Evolutionary conservation across 1,140 invertebrate species (phyloP), one percentile per base, ranked within the genome.

Genomic region (Pseudomyrmex pallidus): DNA sequence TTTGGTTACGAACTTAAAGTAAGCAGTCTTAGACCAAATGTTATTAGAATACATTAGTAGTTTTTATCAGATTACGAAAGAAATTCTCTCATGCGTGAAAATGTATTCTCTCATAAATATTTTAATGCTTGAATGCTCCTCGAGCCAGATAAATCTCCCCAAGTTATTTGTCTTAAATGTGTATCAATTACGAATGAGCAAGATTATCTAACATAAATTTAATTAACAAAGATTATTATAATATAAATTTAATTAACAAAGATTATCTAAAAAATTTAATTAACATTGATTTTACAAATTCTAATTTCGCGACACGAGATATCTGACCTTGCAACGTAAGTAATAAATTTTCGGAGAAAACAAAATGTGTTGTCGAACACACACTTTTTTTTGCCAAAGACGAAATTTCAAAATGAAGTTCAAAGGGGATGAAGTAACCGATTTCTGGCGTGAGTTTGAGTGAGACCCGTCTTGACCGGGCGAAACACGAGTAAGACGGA

Each of bases 391-490:
- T 35, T 35, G 35, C 4, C 48, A 2, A 54, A 20, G 74, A 44
- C 12, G n/a, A 15, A n/a, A 67, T 74, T 74, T 62, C 48, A n/a
- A 10, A 80, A n/a, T 72, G 74, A 20, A 86, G 78, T 76, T 12
- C n/a, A 20, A 74, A 25, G 59, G 78, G 85, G 85, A 74, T 80
- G 82, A 84, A 82, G 35, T 50, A 52, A 56, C 78, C 63, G 68
- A 87, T 87, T 70, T 44, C 52, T 44, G 44, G 17, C 56, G 72
- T 22, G 57, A 82, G 50, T 46, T 68, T 73, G 20, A 54, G 3
- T 54, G 44, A 13, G 52, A 15, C 35, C 22, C 84, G 62, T 50
- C 72, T 72, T 62, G 84, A 56, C 63, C 57, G 57, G 22, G 44
- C 68, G 17, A 62, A 61, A 63, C 59, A 84, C 54, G 63, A 80